Evolutionary conservation across 2,113 vertebrate genomes (phyloP).

Genomic region (Xenotilapia flavipinnis): DNA sequence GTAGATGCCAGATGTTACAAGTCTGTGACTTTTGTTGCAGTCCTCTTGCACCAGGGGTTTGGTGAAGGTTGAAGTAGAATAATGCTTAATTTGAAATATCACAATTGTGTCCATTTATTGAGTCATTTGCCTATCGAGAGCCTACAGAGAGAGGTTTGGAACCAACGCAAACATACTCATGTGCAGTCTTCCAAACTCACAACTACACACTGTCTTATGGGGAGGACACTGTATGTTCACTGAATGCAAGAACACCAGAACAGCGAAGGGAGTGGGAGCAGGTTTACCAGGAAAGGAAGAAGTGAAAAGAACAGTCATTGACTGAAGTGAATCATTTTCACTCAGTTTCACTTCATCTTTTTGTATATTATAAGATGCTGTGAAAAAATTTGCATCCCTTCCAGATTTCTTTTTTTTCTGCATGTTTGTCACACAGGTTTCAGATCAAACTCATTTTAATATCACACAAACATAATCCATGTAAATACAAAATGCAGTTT

Average conservation of each 20-base stretch:
- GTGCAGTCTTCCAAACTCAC: not conserved
- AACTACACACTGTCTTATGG: not conserved
- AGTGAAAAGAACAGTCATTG: not conserved
- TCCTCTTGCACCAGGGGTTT: not conserved
- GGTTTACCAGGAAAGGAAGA: not conserved
- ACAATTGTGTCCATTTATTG: not conserved
- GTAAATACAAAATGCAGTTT: not conserved
- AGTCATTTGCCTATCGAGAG: not conserved
- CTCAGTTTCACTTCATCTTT: not conserved
- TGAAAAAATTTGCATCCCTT: rapidly evolving
- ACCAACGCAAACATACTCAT: not conserved
- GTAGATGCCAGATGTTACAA: not conserved
- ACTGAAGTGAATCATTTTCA: not conserved
- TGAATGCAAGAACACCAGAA: not conserved
- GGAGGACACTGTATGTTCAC: not conserved
- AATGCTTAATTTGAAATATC: not conserved
- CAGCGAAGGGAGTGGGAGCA: not conserved
- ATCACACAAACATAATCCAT: not conserved
- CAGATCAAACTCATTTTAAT: not conserved
- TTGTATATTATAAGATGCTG: not conserved
- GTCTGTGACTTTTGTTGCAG: not conserved
- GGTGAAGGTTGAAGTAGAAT: not conserved
- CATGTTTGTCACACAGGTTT: not conserved
- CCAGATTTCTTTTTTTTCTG: not conserved
- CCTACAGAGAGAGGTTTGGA: not conserved